phyloP scores from a whole-genome alignment of 2,888 invertebrate species.

The Eupithecia dodoneata region DNA sequence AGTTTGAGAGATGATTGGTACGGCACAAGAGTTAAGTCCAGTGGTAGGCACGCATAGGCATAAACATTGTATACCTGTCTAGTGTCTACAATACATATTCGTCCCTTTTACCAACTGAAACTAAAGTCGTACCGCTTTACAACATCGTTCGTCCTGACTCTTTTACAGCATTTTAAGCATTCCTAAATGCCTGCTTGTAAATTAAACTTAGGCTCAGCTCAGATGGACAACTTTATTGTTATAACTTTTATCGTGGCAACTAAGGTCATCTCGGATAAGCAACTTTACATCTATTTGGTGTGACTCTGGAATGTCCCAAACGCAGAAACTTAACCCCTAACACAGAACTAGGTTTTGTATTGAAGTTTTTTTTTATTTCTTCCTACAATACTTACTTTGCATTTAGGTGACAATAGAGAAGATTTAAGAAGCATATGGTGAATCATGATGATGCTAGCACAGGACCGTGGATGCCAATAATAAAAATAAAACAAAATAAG shows the following conservation, averaged over 20 bases:
- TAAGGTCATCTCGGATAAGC: not conserved
- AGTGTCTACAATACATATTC: not conserved
- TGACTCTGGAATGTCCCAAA: not conserved
- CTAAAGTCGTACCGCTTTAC: conserved; percentile 3
- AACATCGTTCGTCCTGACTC: conserved; percentile 6
- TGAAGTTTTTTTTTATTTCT: not conserved
- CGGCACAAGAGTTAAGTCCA: not conserved
- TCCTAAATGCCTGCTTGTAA: conserved; percentile 22
- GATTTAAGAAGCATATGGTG: not conserved
- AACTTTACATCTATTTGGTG: not conserved
- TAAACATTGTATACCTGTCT: not conserved
- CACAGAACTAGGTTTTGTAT: not conserved
- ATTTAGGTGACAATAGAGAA: not conserved
- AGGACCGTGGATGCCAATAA: not conserved
- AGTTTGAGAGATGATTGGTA: too few relatives aligned
- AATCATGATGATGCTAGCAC: not conserved
- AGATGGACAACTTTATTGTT: not conserved
- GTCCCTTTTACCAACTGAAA: not conserved
- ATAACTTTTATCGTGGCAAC: not conserved
- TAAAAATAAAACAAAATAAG: not conserved
- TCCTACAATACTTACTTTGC: not conserved
- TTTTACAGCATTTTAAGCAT: conserved; percentile 23
- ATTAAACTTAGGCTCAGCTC: conserved; percentile 16
- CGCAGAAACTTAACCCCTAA: not conserved
- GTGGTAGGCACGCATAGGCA: not conserved